These are phyloP conservation scores for Synanthedon andrenaeformis DNA, from an alignment of 2,888 invertebrate genomes.

Conservation along the genomic window DNA sequence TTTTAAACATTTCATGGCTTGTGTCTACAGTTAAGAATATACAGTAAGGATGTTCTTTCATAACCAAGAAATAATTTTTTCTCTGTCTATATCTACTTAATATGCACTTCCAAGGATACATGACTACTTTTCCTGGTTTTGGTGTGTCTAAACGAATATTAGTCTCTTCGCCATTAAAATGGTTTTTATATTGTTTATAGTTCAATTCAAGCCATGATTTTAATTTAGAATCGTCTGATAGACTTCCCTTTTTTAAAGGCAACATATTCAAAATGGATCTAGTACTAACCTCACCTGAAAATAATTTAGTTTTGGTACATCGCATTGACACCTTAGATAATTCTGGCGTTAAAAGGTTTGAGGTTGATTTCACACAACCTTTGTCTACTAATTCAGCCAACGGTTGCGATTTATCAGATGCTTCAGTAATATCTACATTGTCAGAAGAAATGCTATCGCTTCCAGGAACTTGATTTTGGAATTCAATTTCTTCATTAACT, in stretches of 20 bases:
- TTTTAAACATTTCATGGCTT: conserved; percentile 28
- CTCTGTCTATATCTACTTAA: conserved; percentile 40
- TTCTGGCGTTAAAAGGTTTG: no score
- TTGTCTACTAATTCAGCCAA: no score
- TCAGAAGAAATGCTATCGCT: not conserved
- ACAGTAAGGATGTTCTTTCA: conserved; percentile 35
- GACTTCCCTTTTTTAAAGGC: not conserved
- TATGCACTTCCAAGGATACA: conserved; percentile 50
- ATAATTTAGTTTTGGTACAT: no score
- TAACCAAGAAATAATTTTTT: conserved; percentile 46
- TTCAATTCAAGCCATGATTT: conserved; percentile 43
- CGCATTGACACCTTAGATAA: no score
- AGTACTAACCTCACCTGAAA: not conserved
- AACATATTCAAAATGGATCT: not conserved
- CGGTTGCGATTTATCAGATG: no score
- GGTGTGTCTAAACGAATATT: conserved; percentile 37
- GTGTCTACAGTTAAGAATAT: conserved; percentile 46
- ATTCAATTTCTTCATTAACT: no score
- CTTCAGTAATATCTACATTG: not conserved
- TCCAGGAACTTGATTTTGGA: not conserved
- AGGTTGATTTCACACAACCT: no score
- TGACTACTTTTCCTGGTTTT: conserved; percentile 29
- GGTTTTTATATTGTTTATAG: conserved; percentile 43
- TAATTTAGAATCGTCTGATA: conserved; percentile 25
- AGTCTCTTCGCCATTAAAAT: conserved; percentile 21